Evolutionary conservation across 2,888 invertebrate species (phyloP).

Genomic region (Eulithis prunata): DNA sequence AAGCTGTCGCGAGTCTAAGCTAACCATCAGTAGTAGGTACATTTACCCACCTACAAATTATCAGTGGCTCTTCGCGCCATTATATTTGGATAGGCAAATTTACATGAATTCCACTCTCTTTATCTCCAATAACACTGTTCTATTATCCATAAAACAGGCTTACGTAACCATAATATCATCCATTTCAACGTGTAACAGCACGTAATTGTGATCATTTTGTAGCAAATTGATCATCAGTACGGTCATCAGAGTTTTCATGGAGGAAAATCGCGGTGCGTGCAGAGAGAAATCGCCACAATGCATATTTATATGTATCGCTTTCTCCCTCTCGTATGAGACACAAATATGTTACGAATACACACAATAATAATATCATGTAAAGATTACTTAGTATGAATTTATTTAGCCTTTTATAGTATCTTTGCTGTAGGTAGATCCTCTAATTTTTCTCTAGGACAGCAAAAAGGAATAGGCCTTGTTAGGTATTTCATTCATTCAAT

Average conservation of each 20-base stretch:
- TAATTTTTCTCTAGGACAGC: too few relatives aligned
- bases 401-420: background rate
- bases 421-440: too few relatives aligned
- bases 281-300: constrained; percentile 71
- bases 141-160: constrained; percentile 3
- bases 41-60: too few relatives aligned
- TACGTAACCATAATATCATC: constrained; percentile 13
- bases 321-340: constrained; percentile 60
- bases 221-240: constrained; percentile 37
- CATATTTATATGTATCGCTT: constrained; percentile 76
- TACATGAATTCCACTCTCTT: background rate
- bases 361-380: background rate
- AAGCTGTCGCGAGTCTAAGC: too few relatives aligned
- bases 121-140: background rate
- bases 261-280: constrained; percentile 68
- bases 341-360: constrained; percentile 25
- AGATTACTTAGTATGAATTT: background rate
- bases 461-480: too few relatives aligned
- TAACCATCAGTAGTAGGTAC: too few relatives aligned
- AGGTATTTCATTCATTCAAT: too few relatives aligned
- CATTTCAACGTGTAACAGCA: constrained; percentile 28
- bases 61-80: background rate
- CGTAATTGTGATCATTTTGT: constrained; percentile 29
- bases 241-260: constrained; percentile 51
- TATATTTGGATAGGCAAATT: background rate